Base-by-base conservation (phyloP, 2,888 invertebrate genomes). In the Cecidostiba fungosa region DNA sequence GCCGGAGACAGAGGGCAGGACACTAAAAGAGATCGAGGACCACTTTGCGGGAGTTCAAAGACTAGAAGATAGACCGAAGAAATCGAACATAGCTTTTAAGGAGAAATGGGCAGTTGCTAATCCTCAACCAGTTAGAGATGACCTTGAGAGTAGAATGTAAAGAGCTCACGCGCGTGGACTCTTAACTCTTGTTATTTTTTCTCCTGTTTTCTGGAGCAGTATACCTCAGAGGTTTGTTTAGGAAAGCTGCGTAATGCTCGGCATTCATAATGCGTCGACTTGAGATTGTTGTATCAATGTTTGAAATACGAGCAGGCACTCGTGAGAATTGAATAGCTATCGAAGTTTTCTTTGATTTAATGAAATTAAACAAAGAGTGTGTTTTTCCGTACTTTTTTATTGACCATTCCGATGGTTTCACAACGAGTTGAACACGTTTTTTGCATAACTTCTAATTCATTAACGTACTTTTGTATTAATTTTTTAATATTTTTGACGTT, bases 1-100 rank as follows among this genome's bases (percentile, higher is more conserved):
- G 84, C 97, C 97, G 0, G 98, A 98, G 94, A 98, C 98, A 0
- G 97, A 97, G 92, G 97, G 97, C 0, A 95, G 97, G 90, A 95
- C 95, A 0, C 92, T 97, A 69, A 94, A 94, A 82, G 96, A 97
- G 89, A 96, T 97, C 77, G 95, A 96, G 89, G 95, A 95, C 85
- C 96, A 96, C 91, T 97, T 95, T 89, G 94, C 95, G 0, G 96
- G 96, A 0, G 91, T 94, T 39, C 94, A 93, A 73, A 95, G 94
- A 78, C 88, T 94, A n/a, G 91, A 92, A 29, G 72, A 90, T 29
- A 90, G 89, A 36, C 91, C 92, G 3, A 91, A 85, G 4, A 91
- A 91, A 69, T 90, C 91, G 16, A 87, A 89, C 26, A 23, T 91
- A 5, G 87, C 87, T 0, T 77, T 89, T 2, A 92, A 92, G 72